Base-by-base conservation (phyloP, 2,888 invertebrate genomes). In the Protodeltote pygarga region DNA sequence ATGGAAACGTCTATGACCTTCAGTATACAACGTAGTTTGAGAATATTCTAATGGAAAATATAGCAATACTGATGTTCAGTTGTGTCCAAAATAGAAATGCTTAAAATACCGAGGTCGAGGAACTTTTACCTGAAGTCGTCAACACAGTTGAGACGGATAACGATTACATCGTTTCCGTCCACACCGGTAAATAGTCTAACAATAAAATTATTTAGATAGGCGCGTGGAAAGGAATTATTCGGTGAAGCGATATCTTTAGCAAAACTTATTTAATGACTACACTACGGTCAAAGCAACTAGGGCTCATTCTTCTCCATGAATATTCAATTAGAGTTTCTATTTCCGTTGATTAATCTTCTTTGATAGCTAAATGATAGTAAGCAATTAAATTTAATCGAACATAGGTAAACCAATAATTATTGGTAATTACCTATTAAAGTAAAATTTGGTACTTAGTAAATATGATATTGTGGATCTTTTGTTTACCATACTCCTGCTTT, bases 311-410 rank as follows among this genome's bases (percentile, higher is more conserved):
- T 19, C 29, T 19, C 35, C 14, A 34, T 58, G 34, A 64, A 58
- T 61, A 63, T 61, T 57, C 37, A 61, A 40, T 20, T 19, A 33
- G 17, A 33, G 42, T 44, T 55, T 27, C n/a, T n/a, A n/a, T n/a
- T n/a, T n/a, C 23, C 41, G 32, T 41, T 39, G 11, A 57, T 49
- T 27, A 45, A 45, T 52, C 42, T 44, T 52, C 45, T 46, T 66
- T 58, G 39, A 47, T 49, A 25, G 24, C 38, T 31, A 27, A 23
- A 34, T 38, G 29, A 23, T 15, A 29, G 17, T 41, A 34, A 10
- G 17, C 24, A 21, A 21, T 33, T 13, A 49, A 38, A 62, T 52
- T 29, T n/a, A n/a, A n/a, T n/a, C n/a, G n/a, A n/a, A n/a, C n/a
- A n/a, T n/a, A n/a, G n/a, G n/a, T n/a, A n/a, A n/a, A n/a, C n/a